phyloP scores from a whole-genome alignment of 2,797 vertebrate species.

The Myotis pilosus region DNA sequence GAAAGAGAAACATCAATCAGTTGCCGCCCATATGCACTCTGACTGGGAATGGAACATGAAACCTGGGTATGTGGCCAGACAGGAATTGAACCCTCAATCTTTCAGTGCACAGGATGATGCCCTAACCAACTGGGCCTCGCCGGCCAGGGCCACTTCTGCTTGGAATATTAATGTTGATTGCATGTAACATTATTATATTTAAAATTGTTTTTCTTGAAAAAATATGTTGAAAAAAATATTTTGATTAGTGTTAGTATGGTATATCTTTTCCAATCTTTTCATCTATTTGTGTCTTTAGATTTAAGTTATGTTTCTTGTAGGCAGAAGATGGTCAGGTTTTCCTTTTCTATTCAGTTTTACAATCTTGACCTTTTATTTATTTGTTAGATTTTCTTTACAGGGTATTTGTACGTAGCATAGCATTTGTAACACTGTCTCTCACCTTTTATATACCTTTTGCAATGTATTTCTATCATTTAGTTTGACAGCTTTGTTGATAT shows the following conservation, averaged over 20 bases:
- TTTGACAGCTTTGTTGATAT: background rate
- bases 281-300: background rate
- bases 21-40: background rate
- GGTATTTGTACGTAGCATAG: background rate
- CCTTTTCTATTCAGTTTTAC: background rate
- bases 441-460: background rate
- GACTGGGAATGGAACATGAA: background rate
- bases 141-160: background rate
- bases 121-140: background rate
- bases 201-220: too few species aligned
- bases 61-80: background rate
- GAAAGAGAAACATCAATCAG: background rate
- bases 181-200: too few species aligned
- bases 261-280: background rate
- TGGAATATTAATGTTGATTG: background rate
- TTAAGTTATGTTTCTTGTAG: background rate
- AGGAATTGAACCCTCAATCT: background rate
- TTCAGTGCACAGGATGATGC: background rate
- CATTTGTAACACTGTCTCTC: background rate
- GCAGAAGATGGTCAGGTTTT: background rate
- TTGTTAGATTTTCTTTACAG: background rate
- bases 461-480: background rate
- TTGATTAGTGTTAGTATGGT: background rate
- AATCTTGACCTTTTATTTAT: background rate
- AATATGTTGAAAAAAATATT: background rate